Base-by-base conservation (phyloP, 2,888 invertebrate genomes). In the Campaea margaritaria region DNA sequence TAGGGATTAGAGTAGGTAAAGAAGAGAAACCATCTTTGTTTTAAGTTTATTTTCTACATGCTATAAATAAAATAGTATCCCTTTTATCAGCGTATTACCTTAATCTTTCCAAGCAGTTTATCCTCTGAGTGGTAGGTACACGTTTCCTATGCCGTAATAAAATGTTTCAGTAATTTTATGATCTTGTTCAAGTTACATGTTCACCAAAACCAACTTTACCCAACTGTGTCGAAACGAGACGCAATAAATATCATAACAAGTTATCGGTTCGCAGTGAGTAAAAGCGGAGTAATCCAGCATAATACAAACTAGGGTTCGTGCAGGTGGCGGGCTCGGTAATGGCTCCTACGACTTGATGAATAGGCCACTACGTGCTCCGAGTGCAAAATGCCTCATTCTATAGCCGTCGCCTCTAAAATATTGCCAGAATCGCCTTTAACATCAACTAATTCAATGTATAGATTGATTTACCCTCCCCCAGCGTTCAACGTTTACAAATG, bases 381-480 rank as follows among this genome's bases (percentile, higher is more conserved):
- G 78, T 84, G 84, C 86, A 84, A 89, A 89, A 86, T 81, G 79
- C 80, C 80, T 80, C 83, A 82, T 85, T 85, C 82, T 81, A 84
- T 82, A 76, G 83, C 79, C 83, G 79, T 83, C 85, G 74, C 83
- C 80, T 80, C 80, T 89, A 85, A 88, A 89, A 88, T 87, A 89
- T 88, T 82, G 78, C 86, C 85, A 65, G 87, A 87, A 89, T 86
- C 86, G 83, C 81, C 84, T 81, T 86, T 84, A 87, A 87, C 85
- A 85, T 86, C 86, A 85, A 85, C 85, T 88, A 89, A 89, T 89
- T 88, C 83, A 89, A 87, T 83, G 82, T 87, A 83, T 86, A 85
- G 86, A 89, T 89, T 87, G 89, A 89, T 89, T 89, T 85, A 88
- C 82, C 81, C 73, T 71, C 76, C 70, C 66, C 64, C 70, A 69